Percentiles rank a stretch among this genome's conserved stretches.
Evolutionary conservation across 2,888 invertebrate genomes (phyloP).

Genomic region (Subacronicta megacephala): DNA sequence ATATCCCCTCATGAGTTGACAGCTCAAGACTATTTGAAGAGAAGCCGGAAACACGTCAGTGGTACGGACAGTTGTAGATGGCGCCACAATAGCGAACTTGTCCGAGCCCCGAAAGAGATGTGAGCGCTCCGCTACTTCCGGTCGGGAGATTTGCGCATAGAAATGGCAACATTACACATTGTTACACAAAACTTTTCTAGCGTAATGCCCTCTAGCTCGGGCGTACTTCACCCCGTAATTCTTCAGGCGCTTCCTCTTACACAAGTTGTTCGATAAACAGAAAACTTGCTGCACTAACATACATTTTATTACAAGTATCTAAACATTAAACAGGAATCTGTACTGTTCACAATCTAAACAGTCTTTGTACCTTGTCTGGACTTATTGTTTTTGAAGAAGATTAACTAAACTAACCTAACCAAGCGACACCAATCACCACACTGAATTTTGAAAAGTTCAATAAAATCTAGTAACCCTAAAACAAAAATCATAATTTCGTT

Average conservation of each 20-base stretch:
- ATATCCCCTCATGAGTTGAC: slow-evolving; percentile 83
- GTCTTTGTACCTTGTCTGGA: neutral
- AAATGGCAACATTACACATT: slow-evolving; percentile 88
- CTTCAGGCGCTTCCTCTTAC: slow-evolving; percentile 73
- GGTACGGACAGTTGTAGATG: slow-evolving; percentile 85
- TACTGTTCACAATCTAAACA: slow-evolving; percentile 3
- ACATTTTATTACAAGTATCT: slow-evolving; percentile 46
- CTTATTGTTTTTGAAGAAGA: no score
- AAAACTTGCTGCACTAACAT: slow-evolving; percentile 62
- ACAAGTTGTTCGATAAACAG: slow-evolving; percentile 77
- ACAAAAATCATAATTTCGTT: slow-evolving; percentile 28
- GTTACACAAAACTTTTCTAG: slow-evolving; percentile 86
- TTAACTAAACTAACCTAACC: no score
- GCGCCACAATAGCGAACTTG: slow-evolving; percentile 85
- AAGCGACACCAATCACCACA: no score
- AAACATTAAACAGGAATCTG: slow-evolving; percentile 24
- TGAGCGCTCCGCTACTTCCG: slow-evolving; percentile 77
- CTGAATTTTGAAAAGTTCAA: neutral
- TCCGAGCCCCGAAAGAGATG: slow-evolving; percentile 69
- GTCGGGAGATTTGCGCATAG: slow-evolving; percentile 83
- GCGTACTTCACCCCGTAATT: slow-evolving; percentile 79
- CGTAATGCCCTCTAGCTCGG: slow-evolving; percentile 79
- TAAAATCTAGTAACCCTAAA: slow-evolving; percentile 1
- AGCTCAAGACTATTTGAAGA: slow-evolving; percentile 87
- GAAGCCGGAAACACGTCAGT: slow-evolving; percentile 87